Percentiles rank a stretch among this genome's conserved stretches.
Conservation (phyloP, 2,888 invertebrate species). For the Entomobrya multifasciata region DNA sequence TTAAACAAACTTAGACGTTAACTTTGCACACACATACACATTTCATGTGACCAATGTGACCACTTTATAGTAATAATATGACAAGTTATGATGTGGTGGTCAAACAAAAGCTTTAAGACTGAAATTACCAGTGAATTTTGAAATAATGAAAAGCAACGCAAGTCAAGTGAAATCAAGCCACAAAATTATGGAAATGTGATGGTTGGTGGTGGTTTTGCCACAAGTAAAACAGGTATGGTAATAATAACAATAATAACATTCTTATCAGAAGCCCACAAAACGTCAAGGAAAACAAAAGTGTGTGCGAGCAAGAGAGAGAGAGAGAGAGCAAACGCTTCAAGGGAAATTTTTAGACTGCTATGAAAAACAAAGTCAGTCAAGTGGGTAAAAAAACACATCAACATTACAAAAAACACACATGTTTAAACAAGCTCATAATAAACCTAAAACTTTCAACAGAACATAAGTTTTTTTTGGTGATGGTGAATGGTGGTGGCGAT, state of each 20-base stretch:
- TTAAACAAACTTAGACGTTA: slow-evolving; percentile 34
- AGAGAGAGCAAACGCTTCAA: neutral
- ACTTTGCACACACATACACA: too few species aligned
- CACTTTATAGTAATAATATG: too few species aligned
- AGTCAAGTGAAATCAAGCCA: slow-evolving; percentile 10
- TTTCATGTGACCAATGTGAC: slow-evolving; percentile 4
- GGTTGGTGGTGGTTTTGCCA: neutral
- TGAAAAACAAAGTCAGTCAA: too few species aligned
- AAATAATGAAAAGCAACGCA: slow-evolving; percentile 7
- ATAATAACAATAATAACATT: slow-evolving; percentile 15
- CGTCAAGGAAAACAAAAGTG: slow-evolving; percentile 6
- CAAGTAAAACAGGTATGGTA: too few species aligned
- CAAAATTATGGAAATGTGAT: slow-evolving; percentile 5
- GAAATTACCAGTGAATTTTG: neutral
- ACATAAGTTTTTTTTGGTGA: neutral
- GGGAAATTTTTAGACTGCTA: neutral
- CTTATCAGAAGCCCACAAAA: slow-evolving; percentile 40
- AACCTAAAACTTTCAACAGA: neutral
- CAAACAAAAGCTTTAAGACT: too few species aligned
- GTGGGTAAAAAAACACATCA: slow-evolving; percentile 30
- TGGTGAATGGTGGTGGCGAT: neutral
- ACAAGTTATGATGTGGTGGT: too few species aligned
- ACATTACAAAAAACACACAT: neutral
- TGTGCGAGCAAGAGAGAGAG: slow-evolving; percentile 8
- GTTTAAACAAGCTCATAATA: neutral